These are phyloP conservation scores for Poeciliopsis infans DNA, from an alignment of 2,797 vertebrate genomes.

Conservation along the genomic window DNA sequence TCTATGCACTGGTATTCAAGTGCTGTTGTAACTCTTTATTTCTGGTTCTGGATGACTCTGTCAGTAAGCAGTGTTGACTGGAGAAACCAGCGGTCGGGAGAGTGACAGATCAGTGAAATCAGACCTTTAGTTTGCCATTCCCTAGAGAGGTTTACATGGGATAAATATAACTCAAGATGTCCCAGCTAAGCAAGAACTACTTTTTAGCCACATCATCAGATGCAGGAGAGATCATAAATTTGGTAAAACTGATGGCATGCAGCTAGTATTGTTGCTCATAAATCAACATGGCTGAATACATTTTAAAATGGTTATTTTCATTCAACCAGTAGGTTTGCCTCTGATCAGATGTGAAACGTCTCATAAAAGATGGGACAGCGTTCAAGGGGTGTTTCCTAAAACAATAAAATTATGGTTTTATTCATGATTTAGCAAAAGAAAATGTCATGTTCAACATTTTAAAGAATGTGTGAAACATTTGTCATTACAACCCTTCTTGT, in stretches of 20 bases:
- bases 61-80: constrained; percentile 22
- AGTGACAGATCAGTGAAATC: constrained; percentile 74
- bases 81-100: constrained; percentile 26
- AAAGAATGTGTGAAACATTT: background rate
- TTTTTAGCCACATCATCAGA: constrained; percentile 37
- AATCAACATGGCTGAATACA: background rate
- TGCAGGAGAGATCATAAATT: constrained; percentile 20
- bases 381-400: background rate
- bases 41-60: constrained; percentile 4
- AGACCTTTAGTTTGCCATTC: constrained; percentile 75
- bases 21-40: constrained; percentile 11
- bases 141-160: constrained; percentile 62
- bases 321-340: background rate
- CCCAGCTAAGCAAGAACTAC: constrained; percentile 66
- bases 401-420: background rate
- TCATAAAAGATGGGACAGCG: background rate
- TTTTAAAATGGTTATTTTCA: background rate
- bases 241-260: background rate
- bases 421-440: background rate
- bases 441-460: background rate
- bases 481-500: background rate
- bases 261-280: background rate
- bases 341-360: background rate
- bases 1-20: constrained; percentile 6
- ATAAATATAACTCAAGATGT: constrained; percentile 79